Evolutionary conservation across 2,888 invertebrate genomes (phyloP).

Genomic region (Tromatobia lineatoria): DNA sequence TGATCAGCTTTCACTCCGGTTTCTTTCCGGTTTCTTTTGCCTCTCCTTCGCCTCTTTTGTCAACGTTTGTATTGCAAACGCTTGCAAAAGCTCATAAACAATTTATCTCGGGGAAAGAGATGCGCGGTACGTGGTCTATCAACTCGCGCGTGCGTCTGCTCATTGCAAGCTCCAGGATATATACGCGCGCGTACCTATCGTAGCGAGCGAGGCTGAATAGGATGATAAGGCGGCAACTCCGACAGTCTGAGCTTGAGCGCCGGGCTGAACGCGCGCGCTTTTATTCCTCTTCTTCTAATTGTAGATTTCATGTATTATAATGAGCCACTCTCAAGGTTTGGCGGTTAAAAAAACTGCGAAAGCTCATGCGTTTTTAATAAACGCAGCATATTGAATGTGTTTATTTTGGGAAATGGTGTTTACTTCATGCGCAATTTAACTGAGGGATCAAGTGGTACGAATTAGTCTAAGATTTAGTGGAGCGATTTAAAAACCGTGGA

Average conservation of each 20-base stretch:
- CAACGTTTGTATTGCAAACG: neutral
- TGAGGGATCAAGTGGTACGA: too few species aligned
- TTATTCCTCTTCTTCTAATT: neutral
- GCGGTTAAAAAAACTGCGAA: neutral
- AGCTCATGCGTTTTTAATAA: neutral
- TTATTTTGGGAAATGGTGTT: too few species aligned
- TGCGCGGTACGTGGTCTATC: neutral
- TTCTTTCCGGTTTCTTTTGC: neutral
- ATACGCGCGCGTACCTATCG: conserved; percentile 2
- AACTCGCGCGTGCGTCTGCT: conserved; percentile 8
- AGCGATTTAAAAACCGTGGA: too few species aligned
- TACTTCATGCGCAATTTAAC: too few species aligned
- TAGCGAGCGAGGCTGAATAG: conserved; percentile 14
- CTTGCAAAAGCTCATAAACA: conserved; percentile 5
- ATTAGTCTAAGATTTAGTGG: too few species aligned
- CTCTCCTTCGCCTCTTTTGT: neutral
- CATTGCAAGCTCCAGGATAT: conserved; percentile 27
- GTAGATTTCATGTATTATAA: neutral
- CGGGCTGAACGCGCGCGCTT: conserved; percentile 16
- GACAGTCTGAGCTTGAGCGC: conserved; percentile 73
- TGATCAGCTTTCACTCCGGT: neutral
- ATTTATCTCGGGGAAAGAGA: conserved; percentile 6
- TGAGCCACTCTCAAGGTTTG: neutral
- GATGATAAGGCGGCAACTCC: conserved; percentile 75
- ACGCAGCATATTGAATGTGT: neutral